These are phyloP conservation scores for Poecilobothrus nobilitatus DNA, from an alignment of 2,888 invertebrate genomes.

Conservation along the genomic window DNA sequence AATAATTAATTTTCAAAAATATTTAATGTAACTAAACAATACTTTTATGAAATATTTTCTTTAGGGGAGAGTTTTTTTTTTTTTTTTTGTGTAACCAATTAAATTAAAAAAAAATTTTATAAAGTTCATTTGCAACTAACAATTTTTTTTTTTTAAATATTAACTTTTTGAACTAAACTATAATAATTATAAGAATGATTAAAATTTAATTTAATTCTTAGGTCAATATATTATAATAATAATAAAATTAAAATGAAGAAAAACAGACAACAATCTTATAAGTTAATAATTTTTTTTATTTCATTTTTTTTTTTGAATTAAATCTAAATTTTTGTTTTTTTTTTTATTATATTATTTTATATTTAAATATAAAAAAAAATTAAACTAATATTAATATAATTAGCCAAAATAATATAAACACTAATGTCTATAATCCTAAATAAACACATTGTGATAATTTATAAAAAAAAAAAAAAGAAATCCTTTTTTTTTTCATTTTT, in stretches of 20 bases:
- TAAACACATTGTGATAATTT: neutral
- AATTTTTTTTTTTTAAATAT: neutral
- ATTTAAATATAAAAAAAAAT: neutral
- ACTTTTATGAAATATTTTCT: no score
- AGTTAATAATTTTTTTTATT: no score
- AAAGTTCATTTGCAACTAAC: no score
- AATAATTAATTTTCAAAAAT: no score
- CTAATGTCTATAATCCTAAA: no score
- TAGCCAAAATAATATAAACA: neutral
- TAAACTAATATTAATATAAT: neutral
- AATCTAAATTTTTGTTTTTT: no score
- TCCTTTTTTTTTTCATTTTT: neutral
- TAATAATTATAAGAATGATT: neutral
- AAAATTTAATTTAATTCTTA: neutral
- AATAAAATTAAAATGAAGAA: neutral
- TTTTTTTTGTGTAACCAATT: no score
- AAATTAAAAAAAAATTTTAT: no score
- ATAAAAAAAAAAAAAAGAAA: neutral
- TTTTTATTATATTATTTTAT: neutral
- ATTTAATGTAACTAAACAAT: no score
- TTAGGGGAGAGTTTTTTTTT: no score
- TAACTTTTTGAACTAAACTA: neutral
- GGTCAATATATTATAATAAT: neutral
- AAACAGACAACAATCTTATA: conserved; percentile 2
- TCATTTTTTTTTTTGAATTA: no score